Percentiles rank a stretch among this genome's conserved stretches.
Conservation (phyloP, 2,797 vertebrate genomes). For the Jordanella pulchra region DNA sequence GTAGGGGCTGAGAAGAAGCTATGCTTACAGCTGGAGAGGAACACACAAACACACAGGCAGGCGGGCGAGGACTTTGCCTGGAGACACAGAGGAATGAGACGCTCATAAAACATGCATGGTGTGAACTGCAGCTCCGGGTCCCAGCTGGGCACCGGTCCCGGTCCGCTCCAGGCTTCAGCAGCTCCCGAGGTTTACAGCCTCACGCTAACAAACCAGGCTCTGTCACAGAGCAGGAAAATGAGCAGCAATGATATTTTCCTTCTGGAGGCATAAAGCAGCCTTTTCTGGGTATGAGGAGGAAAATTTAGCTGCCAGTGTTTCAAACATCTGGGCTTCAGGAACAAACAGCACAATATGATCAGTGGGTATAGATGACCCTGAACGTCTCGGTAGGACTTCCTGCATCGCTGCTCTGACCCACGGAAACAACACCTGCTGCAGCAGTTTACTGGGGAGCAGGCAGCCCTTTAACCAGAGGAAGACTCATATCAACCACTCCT, state of each 20-base stretch:
- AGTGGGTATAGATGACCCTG: too few species aligned
- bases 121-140: constrained; percentile 48
- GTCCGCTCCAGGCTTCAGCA: constrained; percentile 34
- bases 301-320: not conserved
- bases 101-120: constrained; percentile 75
- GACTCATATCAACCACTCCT: not conserved
- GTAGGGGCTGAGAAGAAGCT: constrained; percentile 35
- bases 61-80: constrained; percentile 56
- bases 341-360: too few species aligned
- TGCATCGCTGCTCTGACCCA: too few species aligned
- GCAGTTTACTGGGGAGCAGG: too few species aligned
- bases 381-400: not conserved
- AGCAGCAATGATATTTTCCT: not conserved
- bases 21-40: constrained; percentile 30
- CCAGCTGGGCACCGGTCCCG: constrained; percentile 45
- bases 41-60: constrained; percentile 11
- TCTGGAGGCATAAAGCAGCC: not conserved
- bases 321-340: not conserved
- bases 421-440: too few species aligned
- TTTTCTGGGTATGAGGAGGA: not conserved
- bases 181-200: constrained; percentile 29
- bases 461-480: not conserved
- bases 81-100: constrained; percentile 66
- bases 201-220: not conserved
- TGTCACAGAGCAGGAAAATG: not conserved